Conservation (phyloP, 2,113 vertebrate genomes). For the Cyphomyrus discorhynchus region DNA sequence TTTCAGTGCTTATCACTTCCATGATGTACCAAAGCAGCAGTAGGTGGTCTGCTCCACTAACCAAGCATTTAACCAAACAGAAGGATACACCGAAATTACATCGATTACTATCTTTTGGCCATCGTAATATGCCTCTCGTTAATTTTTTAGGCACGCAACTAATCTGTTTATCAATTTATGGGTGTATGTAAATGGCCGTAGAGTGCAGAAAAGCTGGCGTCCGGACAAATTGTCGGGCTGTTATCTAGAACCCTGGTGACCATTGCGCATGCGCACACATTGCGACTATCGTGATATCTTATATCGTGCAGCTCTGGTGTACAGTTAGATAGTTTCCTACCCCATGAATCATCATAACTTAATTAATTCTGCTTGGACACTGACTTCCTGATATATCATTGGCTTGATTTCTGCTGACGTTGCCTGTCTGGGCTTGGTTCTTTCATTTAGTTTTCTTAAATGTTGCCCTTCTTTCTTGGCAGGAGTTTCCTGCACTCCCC, state of each 20-base stretch:
- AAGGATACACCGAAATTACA: neutral
- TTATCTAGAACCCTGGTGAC: neutral
- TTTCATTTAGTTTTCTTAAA: neutral
- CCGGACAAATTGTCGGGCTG: neutral
- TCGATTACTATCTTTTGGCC: neutral
- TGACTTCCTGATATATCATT: neutral
- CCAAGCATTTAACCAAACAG: neutral
- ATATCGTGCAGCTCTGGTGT: neutral
- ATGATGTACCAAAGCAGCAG: neutral
- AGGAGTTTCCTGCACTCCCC: slow-evolving; percentile 62
- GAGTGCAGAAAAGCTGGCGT: neutral
- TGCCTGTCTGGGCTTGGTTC: neutral
- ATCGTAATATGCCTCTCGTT: neutral
- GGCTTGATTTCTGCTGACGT: neutral
- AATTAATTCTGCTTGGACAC: neutral
- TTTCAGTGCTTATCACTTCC: neutral
- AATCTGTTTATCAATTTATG: neutral
- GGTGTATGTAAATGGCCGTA: neutral
- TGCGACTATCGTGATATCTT: neutral
- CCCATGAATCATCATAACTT: neutral
- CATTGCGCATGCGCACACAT: neutral
- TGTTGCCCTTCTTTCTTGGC: slow-evolving; percentile 14
- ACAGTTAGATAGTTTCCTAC: neutral
- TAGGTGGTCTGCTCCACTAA: neutral
- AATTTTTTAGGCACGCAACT: neutral